Evolutionary conservation across 2,888 invertebrate species (phyloP), one percentile per base, ranked within the genome.

Genomic region (Catocala nupta): DNA sequence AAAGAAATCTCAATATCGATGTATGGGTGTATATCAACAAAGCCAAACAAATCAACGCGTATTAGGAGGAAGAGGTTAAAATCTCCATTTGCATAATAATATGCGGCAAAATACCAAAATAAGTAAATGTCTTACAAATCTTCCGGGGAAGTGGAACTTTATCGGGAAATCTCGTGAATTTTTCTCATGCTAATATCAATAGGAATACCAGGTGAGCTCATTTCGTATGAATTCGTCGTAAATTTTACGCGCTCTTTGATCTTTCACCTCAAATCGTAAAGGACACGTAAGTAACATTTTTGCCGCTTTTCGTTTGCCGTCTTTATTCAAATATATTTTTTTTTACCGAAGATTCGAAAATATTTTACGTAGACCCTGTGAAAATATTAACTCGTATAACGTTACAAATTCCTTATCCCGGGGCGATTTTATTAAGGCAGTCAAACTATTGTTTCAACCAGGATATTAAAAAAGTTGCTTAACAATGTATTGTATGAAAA

Each of bases 221-320:
- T 84, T 80, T 77, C 71, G 68, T 77, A 81, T 79, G 77, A 81
- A 75, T 78, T 79, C 65, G 66, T 75, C 77, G 73, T 72, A 78
- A 82, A 78, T 67, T 81, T 81, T 77, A 82, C 68, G 73, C 64
- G 67, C 59, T 58, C 72, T 81, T 81, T 82, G 81, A 83, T 82
- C 80, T 83, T 75, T 71, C 73, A 71, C 70, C 75, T 74, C 71
- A 72, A 80, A 73, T 80, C 77, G 74, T 78, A 79, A 77, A 79
- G 61, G 53, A 68, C 75, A 71, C 74, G 71, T 70, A 70, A 65
- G 73, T 68, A 70, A 77, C 54, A 70, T 75, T 75, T 75, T 77
- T 77, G 56, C 58, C 76, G 78, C 67, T 75, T 70, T n/a, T n/a
- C n/a, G n/a, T n/a, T n/a, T n/a, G n/a, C n/a, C 76, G 70, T 71